Evolutionary conservation across 2,888 invertebrate genomes (phyloP).

Genomic region (Melitaea athalia): DNA sequence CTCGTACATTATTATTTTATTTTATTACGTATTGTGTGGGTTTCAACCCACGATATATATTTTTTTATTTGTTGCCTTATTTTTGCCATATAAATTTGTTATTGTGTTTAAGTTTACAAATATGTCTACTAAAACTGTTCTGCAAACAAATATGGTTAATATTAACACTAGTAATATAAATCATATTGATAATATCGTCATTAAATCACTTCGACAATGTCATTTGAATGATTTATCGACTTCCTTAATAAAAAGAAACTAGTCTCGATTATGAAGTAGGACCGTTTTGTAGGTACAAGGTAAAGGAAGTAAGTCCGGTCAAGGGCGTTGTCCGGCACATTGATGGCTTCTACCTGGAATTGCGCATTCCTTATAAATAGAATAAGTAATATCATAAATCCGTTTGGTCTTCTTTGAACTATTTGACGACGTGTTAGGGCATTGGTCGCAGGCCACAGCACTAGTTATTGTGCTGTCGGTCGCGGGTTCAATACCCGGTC

Average conservation of each 20-base stretch:
- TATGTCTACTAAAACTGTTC: not conserved
- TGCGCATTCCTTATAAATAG: not conserved
- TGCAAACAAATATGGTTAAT: not conserved
- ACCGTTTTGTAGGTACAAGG: constrained; percentile 28
- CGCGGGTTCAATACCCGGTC: no score
- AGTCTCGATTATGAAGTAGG: constrained; percentile 1
- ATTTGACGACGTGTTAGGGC: not conserved
- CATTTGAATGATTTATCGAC: not conserved
- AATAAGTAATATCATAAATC: no score
- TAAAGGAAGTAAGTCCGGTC: constrained; percentile 27
- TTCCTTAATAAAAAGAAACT: constrained; percentile 5
- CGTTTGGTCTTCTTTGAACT: not conserved
- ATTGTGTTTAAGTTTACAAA: no score
- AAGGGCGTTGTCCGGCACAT: constrained; percentile 25
- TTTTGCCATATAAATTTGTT: no score
- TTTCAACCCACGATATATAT: no score
- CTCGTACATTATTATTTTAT: no score
- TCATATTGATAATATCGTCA: not conserved
- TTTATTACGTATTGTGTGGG: no score
- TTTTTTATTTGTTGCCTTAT: no score
- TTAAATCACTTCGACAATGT: no score
- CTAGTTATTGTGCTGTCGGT: no score
- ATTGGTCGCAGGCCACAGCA: no score
- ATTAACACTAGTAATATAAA: not conserved
- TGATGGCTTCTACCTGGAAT: constrained; percentile 23